A percentile compares a stretch with the other conserved stretches of the same genome.
These are phyloP conservation scores for Epicampocera succincta DNA, from an alignment of 2,888 invertebrate genomes.

Conservation along the genomic window DNA sequence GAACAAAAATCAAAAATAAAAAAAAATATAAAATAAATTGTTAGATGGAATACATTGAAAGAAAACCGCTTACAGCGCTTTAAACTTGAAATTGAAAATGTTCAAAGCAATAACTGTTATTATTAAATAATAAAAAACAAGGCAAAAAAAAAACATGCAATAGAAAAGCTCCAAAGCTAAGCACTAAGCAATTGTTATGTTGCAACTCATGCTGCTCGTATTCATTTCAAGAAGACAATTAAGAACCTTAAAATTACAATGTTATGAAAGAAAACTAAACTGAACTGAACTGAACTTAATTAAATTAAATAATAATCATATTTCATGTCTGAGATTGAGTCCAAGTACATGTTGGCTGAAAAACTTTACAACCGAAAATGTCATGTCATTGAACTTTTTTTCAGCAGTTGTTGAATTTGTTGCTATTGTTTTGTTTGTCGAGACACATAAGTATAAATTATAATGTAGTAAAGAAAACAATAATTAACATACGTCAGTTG, in stretches of 20 bases:
- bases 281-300: background rate
- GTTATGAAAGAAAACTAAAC: background rate
- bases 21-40: background rate
- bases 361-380: conserved; percentile 51
- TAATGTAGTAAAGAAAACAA: conserved; percentile 37
- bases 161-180: background rate
- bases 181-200: conserved; percentile 2
- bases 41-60: conserved; percentile 28
- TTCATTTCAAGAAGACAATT: conserved; percentile 12
- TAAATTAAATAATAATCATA: conserved; percentile 30
- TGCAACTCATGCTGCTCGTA: conserved; percentile 5
- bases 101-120: conserved; percentile 57
- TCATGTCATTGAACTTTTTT: conserved; percentile 63
- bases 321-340: conserved; percentile 31
- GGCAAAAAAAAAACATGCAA: background rate
- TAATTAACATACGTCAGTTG: conserved; percentile 58
- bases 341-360: conserved; percentile 15
- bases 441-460: conserved; percentile 21
- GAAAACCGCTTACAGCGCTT: conserved; percentile 47
- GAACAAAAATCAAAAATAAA: background rate
- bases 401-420: conserved; percentile 9
- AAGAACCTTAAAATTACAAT: conserved; percentile 32
- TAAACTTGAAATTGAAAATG: conserved; percentile 54
- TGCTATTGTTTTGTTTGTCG: background rate
- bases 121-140: conserved; percentile 43